Base-by-base conservation (phyloP, 2,113 vertebrate genomes). In the Eclectus roratus region DNA sequence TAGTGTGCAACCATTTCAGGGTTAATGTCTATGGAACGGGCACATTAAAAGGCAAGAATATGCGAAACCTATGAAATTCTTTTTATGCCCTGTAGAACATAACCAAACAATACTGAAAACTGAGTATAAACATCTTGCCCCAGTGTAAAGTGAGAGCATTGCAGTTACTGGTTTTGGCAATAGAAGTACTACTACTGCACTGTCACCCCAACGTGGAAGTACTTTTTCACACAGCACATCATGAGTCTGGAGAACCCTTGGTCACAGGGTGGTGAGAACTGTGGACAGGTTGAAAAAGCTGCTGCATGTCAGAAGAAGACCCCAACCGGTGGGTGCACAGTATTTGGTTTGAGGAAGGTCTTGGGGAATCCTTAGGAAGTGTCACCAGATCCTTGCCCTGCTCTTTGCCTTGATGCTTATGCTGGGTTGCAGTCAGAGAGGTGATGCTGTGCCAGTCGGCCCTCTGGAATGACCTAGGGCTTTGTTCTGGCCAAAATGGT, bases 161-260 rank as follows among this genome's bases (percentile, higher is more conserved):
- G 52, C 43, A 23, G 19, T 53, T 70, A 3, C 0, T 64, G 55
- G 0, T 81, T 81, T 41, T 85, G 74, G 33, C 35, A 46, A 11
- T 17, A 46, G 31, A 9, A 17, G 17, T 44, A 13, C 20, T 17
- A 58, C 55, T 58, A 2, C 23, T 20, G 28, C 19, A 8, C 43
- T 46, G 52, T 29, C 56, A n/a, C 29, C 33, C 33, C 27, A 9
- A 0, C 11, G 58, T 2, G 1, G 5, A 55, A 33, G 19, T 27
- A 19, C 28, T 29, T 76, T 63, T 63, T 79, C 74, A 39, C 8
- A 3, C 25, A 35, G 53, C 13, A 25, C 15, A 0, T 23, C 13
- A 37, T 65, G 31, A 17, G 33, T 44, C 43, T 74, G 61, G 13
- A 58, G 55, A 66, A 18, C 24, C 28, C 33, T 55, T 72, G 66